A percentile compares a stretch with the other conserved stretches of the same genome.
Evolutionary conservation across 1,140 invertebrate species (phyloP).

Genomic region (Anthonomus grandis): DNA sequence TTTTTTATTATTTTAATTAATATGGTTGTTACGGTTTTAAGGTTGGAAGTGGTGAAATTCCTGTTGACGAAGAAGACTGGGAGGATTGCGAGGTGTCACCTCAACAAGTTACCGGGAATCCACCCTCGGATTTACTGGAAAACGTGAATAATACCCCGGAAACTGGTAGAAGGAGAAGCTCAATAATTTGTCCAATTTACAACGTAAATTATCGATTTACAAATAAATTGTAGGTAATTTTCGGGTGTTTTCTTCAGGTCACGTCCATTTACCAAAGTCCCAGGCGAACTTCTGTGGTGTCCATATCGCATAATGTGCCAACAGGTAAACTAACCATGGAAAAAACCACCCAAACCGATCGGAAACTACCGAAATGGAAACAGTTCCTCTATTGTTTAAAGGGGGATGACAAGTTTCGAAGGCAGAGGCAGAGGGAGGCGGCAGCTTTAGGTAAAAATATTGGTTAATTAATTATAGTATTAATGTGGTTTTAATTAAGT

Average conservation of each 20-base stretch:
- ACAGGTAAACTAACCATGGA: constrained; percentile 64
- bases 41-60: constrained; percentile 77
- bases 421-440: constrained; percentile 70
- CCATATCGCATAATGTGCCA: constrained; percentile 35
- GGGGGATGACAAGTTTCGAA: constrained; percentile 73
- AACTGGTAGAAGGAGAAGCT: constrained; percentile 48
- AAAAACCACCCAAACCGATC: constrained; percentile 77
- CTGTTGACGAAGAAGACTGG: constrained; percentile 75
- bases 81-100: constrained; percentile 58
- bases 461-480: constrained; percentile 6
- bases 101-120: constrained; percentile 52
- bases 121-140: constrained; percentile 30
- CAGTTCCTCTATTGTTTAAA: constrained; percentile 77
- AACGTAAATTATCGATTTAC: constrained; percentile 50
- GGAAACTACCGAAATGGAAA: constrained; percentile 66
- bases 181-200: constrained; percentile 60
- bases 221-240: not conserved
- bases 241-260: constrained; percentile 29
- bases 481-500: not conserved
- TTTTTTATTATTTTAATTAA: not conserved
- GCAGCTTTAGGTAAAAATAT: constrained; percentile 43
- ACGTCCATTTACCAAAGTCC: constrained; percentile 34
- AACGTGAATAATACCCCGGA: constrained; percentile 11
- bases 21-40: constrained; percentile 2
- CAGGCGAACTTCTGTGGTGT: constrained; percentile 37